Conservation (phyloP, 1,140 invertebrate genomes). For the Planococcus citri region DNA sequence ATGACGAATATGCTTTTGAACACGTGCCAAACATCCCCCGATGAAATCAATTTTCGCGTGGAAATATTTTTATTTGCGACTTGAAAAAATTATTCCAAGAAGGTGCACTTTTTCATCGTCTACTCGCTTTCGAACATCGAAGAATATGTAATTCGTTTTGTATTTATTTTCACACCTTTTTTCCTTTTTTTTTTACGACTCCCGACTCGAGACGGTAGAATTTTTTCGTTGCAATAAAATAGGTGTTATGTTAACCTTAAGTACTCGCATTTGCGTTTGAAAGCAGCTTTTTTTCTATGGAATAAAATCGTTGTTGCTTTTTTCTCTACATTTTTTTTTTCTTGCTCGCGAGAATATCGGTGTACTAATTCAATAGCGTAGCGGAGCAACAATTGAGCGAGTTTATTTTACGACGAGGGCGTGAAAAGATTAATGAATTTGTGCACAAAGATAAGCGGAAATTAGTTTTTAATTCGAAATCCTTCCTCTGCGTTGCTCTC, state of each 20-base stretch:
- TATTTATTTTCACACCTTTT: neutral
- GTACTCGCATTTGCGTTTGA: conserved; percentile 6
- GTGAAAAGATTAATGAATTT: no score
- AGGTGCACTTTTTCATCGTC: neutral
- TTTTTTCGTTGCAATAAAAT: neutral
- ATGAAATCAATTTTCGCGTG: neutral
- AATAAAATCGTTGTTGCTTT: neutral
- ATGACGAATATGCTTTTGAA: neutral
- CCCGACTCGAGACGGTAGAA: no score
- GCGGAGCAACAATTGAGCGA: neutral
- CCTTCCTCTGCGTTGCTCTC: no score
- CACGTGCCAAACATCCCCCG: neutral
- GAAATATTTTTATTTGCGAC: neutral
- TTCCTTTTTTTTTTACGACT: neutral
- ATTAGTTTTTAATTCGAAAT: no score
- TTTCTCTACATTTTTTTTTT: no score
- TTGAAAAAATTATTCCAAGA: neutral
- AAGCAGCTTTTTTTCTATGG: neutral
- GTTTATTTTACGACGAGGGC: neutral
- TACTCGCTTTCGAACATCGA: neutral
- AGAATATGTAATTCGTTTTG: neutral
- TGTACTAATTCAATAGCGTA: neutral
- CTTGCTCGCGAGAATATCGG: neutral
- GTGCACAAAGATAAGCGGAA: no score
- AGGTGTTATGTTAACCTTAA: neutral